Conservation (phyloP, 2,113 vertebrate species). For the Terrapene triunguis region DNA sequence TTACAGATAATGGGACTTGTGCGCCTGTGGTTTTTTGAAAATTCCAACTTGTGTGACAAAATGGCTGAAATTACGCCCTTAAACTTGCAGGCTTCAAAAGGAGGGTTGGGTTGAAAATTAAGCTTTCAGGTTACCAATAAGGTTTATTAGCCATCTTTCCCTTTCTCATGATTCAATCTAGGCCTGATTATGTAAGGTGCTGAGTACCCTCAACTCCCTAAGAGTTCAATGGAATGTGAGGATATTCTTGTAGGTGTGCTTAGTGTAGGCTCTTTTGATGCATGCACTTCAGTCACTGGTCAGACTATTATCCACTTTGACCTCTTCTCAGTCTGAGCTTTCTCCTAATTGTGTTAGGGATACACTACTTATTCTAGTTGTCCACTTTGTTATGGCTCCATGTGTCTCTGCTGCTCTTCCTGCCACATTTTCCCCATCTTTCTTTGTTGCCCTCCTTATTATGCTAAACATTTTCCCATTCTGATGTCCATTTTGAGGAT, state of each 20-base stretch:
- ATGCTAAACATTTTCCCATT: background rate
- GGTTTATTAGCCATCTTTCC: background rate
- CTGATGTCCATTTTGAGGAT: background rate
- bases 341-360: background rate
- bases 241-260: background rate
- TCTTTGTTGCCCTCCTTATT: background rate
- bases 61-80: background rate
- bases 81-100: background rate
- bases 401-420: background rate
- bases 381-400: background rate
- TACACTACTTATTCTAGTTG: background rate
- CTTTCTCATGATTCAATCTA: background rate
- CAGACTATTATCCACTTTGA: background rate
- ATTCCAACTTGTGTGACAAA: background rate
- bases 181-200: background rate
- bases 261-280: background rate
- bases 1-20: background rate
- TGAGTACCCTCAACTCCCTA: background rate
- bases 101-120: background rate
- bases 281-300: background rate
- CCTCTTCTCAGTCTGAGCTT: background rate
- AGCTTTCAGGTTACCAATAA: background rate
- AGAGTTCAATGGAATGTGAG: background rate
- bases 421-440: accelerated
- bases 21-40: background rate